Base-by-base conservation (phyloP, 2,113 vertebrate genomes). In the Pomatostomus ruficeps region DNA sequence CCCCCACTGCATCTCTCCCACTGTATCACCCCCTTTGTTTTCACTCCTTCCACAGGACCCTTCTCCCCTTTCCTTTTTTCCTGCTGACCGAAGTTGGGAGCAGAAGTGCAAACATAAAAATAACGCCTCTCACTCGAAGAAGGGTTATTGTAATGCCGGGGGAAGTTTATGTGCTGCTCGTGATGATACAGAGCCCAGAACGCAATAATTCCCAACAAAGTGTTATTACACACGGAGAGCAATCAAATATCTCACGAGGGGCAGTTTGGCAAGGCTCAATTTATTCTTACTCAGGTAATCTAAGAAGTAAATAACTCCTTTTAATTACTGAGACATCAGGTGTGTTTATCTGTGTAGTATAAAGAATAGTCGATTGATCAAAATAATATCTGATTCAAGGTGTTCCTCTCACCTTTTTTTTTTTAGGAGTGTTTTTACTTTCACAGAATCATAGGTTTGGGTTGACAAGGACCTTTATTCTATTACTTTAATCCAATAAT, bases 1-100 rank as follows among this genome's bases (percentile, higher is more conserved):
- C 1, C 28, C 28, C 9, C 28, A 17, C 0, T n/a, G 21, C 29
- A 73, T 51, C 63, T 25, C 5, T 0, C 26, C 12, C 15, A n/a
- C n/a, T n/a, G n/a, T n/a, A 78, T 55, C 74, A n/a, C 14, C 1
- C 0, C 31, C n/a, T 74, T 58, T 40, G 51, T 20, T 78, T 35
- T 74, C 59, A 54, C 54, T 70, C 66, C 45, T 59, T 12, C 52
- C 89, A 38, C 42, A 72, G 49, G 54, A 46, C 19, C 33, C 33
- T 45, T 48, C 36, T 33, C 36, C 23, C 61, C 36, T n/a, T 51
- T 26, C 16, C 48, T 29, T 54, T 54, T 14, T 3, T 61, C 2
- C 29, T 40, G 61, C 40, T 52, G 70, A 29, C 31, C 78, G 57
- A 78, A 77, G 59, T 12, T 76, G 14, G 31, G 75, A 86, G 16